Evolutionary conservation across 2,113 vertebrate species (phyloP).

Genomic region (Tenrec ecaudatus): DNA sequence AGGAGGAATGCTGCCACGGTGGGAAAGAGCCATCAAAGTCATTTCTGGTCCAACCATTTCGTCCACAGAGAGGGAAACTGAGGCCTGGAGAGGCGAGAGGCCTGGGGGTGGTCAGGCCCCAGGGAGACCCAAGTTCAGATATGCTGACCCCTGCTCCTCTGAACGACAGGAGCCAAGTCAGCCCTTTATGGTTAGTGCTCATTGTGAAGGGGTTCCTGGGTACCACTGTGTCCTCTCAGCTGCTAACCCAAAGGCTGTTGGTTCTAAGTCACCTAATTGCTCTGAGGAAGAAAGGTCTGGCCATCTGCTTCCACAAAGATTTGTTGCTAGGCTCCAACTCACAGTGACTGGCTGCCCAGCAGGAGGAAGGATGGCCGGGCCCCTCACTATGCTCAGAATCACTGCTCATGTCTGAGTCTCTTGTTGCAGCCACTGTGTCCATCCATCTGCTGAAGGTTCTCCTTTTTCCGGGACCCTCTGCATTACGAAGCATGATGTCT

Average conservation of each 20-base stretch:
- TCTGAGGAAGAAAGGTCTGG: neutral
- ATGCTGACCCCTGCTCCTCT: neutral
- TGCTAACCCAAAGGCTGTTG: neutral
- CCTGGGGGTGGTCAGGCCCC: neutral
- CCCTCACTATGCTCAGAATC: no score
- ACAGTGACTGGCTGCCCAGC: no score
- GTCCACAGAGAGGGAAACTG: neutral
- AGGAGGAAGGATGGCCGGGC: no score
- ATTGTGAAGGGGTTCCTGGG: neutral
- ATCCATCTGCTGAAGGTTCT: neutral
- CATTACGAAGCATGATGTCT: neutral
- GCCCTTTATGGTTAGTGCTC: neutral
- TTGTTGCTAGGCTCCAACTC: no score
- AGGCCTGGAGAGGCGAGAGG: neutral
- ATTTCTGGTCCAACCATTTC: neutral
- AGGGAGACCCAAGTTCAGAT: neutral
- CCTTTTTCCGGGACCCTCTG: neutral
- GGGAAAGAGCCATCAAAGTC: fast-evolving
- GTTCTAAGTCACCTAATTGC: neutral
- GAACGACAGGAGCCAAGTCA: neutral
- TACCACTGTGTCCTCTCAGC: neutral
- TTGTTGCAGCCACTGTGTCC: neutral
- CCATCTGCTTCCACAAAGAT: neutral
- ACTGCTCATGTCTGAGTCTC: no score
- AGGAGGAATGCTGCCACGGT: neutral